A percentile compares a stretch with the other conserved stretches of the same genome.
These are phyloP conservation scores for Danio aesculapii DNA, from an alignment of 2,797 vertebrate genomes.

Conservation along the genomic window DNA sequence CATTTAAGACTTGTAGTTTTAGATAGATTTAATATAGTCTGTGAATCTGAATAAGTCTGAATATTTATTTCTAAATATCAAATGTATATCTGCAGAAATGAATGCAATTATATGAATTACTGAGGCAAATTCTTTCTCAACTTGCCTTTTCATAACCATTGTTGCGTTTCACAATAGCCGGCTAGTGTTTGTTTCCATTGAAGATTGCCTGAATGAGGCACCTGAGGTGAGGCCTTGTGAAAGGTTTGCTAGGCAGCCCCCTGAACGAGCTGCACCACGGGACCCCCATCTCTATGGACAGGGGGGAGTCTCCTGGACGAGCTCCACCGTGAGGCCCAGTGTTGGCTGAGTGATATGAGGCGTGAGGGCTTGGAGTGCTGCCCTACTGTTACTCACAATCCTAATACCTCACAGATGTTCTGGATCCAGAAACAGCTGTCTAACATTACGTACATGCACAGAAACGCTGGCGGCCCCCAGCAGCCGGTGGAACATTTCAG, in stretches of 20 bases:
- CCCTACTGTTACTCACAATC: conserved; percentile 44
- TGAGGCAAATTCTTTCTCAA: not conserved
- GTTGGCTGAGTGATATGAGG: conserved; percentile 41
- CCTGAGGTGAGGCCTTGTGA: conserved; percentile 18
- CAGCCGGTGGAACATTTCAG: conserved; percentile 15
- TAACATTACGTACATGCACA: conserved; percentile 58
- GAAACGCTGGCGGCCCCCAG: conserved; percentile 41
- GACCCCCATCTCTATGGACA: conserved; percentile 21
- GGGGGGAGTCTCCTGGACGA: conserved; percentile 22
- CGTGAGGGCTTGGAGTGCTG: conserved; percentile 47
- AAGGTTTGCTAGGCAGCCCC: conserved; percentile 41
- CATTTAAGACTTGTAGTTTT: too few relatives aligned
- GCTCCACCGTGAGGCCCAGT: conserved; percentile 25
- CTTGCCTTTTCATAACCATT: not conserved
- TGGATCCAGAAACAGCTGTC: conserved; percentile 42
- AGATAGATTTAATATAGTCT: too few relatives aligned
- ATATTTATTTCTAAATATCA: too few relatives aligned
- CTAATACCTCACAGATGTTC: conserved; percentile 54
- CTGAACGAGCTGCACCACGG: conserved; percentile 37
- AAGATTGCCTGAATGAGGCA: conserved; percentile 17
- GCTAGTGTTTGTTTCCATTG: not conserved
- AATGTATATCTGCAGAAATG: not conserved
- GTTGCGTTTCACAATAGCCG: not conserved
- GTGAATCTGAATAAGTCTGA: too few relatives aligned
- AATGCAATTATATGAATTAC: not conserved